A percentile compares a stretch with the other conserved stretches of the same genome.
Conservation (phyloP, 2,888 invertebrate genomes). For the Anagyrus pseudococci region DNA sequence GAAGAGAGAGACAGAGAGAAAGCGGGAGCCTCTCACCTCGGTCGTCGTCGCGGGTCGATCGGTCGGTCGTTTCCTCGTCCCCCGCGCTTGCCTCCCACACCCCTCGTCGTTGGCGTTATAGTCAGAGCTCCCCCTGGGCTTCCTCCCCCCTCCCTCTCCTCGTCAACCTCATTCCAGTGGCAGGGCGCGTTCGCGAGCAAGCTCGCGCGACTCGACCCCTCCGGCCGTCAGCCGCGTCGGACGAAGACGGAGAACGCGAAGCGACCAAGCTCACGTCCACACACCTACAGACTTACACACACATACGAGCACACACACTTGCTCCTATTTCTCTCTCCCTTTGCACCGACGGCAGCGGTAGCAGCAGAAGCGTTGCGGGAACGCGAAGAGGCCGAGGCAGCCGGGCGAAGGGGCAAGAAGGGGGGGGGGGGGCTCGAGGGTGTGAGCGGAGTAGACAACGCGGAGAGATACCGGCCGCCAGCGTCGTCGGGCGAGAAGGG, state of each 20-base stretch:
- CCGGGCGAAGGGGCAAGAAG: conserved; percentile 11
- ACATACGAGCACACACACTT: too few species aligned
- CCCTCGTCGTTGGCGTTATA: too few species aligned
- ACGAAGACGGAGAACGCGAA: conserved; percentile 45
- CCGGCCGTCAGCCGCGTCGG: conserved; percentile 61
- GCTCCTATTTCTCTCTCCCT: too few species aligned
- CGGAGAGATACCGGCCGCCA: conserved; percentile 26
- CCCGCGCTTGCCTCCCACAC: too few species aligned
- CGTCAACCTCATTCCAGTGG: conserved; percentile 57
- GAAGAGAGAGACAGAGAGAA: conserved; percentile 6
- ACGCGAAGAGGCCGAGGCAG: conserved; percentile 11
- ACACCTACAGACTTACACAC: conserved; percentile 4
- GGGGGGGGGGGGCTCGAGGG: conserved; percentile 23
- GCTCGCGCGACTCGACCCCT: conserved; percentile 54
- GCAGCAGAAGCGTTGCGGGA: too few species aligned
- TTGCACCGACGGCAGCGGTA: too few species aligned
- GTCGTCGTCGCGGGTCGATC: conserved; percentile 13
- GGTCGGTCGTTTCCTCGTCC: conserved; percentile 15
- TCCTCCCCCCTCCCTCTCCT: conserved; percentile 42
- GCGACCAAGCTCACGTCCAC: background rate
- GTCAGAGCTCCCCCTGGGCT: too few species aligned
- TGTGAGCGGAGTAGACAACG: conserved; percentile 39
- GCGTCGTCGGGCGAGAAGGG: conserved; percentile 37
- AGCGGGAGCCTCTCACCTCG: conserved; percentile 28
- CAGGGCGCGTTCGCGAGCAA: conserved; percentile 43